phyloP scores from a whole-genome alignment of 1,140 invertebrate species.

The Conus ventricosus region DNA sequence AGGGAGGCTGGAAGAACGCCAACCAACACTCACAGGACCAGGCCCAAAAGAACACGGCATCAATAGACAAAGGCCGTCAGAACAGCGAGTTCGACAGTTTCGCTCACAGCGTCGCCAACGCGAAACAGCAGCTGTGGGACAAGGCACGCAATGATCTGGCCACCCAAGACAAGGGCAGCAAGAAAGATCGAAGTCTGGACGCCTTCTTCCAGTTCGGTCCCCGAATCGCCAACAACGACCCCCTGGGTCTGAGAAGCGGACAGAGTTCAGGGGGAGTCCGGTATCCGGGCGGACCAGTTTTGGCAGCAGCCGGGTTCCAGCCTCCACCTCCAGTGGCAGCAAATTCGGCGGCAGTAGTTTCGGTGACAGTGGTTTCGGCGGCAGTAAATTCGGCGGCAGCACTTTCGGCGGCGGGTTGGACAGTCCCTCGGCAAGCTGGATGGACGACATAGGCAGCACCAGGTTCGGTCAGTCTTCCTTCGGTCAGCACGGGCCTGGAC shows the following conservation, averaged over 20 bases:
- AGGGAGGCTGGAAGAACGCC: not conserved
- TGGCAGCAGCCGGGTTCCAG: not conserved
- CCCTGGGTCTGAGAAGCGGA: not conserved
- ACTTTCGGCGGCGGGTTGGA: not conserved
- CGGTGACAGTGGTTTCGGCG: too few relatives aligned
- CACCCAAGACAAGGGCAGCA: not conserved
- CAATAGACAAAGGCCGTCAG: conserved; percentile 12
- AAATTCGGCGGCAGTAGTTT: not conserved
- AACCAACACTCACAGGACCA: not conserved
- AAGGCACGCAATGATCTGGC: conserved; percentile 6
- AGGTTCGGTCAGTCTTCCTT: not conserved
- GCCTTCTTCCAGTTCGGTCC: conserved; percentile 15
- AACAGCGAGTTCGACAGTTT: conserved; percentile 30
- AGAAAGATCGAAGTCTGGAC: conserved; percentile 1
- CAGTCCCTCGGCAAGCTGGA: not conserved
- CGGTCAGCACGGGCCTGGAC: not conserved
- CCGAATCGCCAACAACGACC: not conserved
- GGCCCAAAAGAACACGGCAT: not conserved
- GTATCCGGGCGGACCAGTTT: not conserved
- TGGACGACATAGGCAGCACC: not conserved
- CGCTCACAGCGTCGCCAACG: not conserved
- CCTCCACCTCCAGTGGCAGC: not conserved
- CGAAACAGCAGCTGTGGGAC: conserved; percentile 35
- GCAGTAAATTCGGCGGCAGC: not conserved
- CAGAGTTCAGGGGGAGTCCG: too few relatives aligned